Base-by-base conservation (phyloP, 2,797 vertebrate genomes). In the Gallirallus australis region DNA sequence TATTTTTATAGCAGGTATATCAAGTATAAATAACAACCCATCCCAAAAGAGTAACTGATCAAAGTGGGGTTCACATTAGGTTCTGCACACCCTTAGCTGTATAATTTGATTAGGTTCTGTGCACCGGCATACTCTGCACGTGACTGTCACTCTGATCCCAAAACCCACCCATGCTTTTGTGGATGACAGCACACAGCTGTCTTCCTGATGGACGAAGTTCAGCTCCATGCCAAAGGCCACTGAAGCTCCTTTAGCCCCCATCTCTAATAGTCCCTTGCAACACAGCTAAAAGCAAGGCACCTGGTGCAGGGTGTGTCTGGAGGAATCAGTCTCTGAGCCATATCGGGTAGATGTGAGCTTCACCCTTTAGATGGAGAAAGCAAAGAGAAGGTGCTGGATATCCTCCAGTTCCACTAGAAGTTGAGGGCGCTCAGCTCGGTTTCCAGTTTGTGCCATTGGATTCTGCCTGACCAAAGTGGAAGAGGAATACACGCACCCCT, bases 1-100 rank as follows among this genome's bases (percentile, higher is more conserved):
- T 95, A 95, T 96, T 97, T 97, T 96, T 96, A 96, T 95, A 96
- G 82, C 90, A 92, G 66, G 89, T 88, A 70, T 75, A 73, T 61
- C 47, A 53, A 88, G 28, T 92, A 96, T 85, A 77, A 88, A 68
- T 86, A 93, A 93, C 77, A 30, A 79, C 64, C 78, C 24, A 78
- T 90, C 87, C 91, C 91, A 83, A 93, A 92, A 96, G 18, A 95
- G 50, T 35, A 31, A 48, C 45, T 52, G 76, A 79, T 86, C 68
- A 73, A 85, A 68, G 66, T 79, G 92, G 93, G 75, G 79, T 37
- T 88, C 90, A 78, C 70, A 12, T 78, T 89, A 66, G 76, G 75
- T 91, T 85, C 82, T 89, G 80, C 90, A 80, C 83, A 78, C 79
- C 50, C 45, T 79, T 86, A 64, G 4, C 70, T 83, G 45, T 76